Percentiles rank a stretch among this genome's conserved stretches.
Evolutionary conservation across 2,113 vertebrate species (phyloP).

Genomic region (Thymallus thymallus): DNA sequence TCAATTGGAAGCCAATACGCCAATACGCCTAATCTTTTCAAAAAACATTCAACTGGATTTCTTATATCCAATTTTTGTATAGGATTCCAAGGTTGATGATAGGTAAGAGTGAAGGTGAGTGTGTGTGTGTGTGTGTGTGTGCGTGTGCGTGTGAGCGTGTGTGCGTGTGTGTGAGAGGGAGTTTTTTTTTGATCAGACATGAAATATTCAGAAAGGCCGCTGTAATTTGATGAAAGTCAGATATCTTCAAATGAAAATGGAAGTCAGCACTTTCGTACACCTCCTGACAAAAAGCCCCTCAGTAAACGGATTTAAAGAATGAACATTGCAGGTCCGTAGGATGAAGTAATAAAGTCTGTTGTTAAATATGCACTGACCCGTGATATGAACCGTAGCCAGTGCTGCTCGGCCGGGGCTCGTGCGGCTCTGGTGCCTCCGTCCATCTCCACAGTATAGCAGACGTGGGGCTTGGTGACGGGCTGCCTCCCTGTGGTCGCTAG

Average conservation of each 20-base stretch:
- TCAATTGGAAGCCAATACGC: not conserved
- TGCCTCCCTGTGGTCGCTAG: constrained; percentile 90
- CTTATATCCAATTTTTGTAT: constrained; percentile 8
- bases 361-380: constrained; percentile 90
- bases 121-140: constrained; percentile 2
- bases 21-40: not conserved
- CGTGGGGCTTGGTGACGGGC: constrained; percentile 81
- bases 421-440: constrained; percentile 79
- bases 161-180: not conserved
- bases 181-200: constrained; percentile 89
- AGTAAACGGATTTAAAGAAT: constrained; percentile 80
- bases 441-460: constrained; percentile 79
- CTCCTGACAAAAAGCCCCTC: constrained; percentile 78
- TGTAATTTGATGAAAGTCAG: constrained; percentile 93
- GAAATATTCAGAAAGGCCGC: constrained; percentile 88
- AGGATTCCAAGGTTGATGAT: not conserved
- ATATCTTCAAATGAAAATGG: constrained; percentile 88
- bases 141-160: not conserved
- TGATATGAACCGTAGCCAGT: constrained; percentile 86
- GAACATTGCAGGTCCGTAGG: constrained; percentile 79
- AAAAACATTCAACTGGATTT: constrained; percentile 26
- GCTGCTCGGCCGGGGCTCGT: constrained; percentile 80
- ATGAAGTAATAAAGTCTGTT: constrained; percentile 80
- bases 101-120: not conserved
- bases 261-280: constrained; percentile 89